phyloP scores from a whole-genome alignment of 2,797 vertebrate genomes.

The Intellagama lesueurii region DNA sequence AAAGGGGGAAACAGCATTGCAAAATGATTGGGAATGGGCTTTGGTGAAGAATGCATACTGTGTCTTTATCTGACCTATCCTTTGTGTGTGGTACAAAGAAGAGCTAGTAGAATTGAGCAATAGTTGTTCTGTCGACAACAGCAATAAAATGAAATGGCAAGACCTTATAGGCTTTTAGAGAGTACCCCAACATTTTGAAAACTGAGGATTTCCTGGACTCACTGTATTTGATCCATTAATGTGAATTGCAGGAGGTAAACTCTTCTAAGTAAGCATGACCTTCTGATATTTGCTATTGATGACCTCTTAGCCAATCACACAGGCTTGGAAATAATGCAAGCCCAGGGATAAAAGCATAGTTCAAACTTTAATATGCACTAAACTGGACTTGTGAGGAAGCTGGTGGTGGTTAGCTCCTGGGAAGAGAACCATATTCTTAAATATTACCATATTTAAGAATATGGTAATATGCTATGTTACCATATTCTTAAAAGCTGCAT shows the following conservation, averaged over 20 bases:
- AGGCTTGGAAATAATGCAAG: not conserved
- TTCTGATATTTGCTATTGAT: slow-evolving; percentile 20
- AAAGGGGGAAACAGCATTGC: not conserved
- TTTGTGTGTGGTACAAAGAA: not conserved
- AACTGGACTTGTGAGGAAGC: slow-evolving; percentile 52
- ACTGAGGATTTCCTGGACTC: not conserved
- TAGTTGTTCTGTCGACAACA: not conserved
- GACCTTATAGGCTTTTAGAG: not conserved
- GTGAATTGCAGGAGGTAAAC: not conserved
- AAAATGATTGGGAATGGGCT: not conserved
- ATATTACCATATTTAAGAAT: no score
- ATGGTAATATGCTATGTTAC: not conserved
- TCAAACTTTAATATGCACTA: slow-evolving; percentile 50
- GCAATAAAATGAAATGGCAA: not conserved
- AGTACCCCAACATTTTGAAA: not conserved
- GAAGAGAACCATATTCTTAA: no score
- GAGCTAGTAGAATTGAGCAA: not conserved
- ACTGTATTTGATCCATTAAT: not conserved
- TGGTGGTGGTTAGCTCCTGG: slow-evolving; percentile 21
- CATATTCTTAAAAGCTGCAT: not conserved
- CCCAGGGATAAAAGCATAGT: slow-evolving; percentile 37
- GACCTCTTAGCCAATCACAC: not conserved
- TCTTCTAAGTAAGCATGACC: slow-evolving; percentile 18
- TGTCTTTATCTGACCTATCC: not conserved
- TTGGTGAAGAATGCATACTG: not conserved